phyloP scores from a whole-genome alignment of 2,888 invertebrate species.

The Bombyx huttoni region DNA sequence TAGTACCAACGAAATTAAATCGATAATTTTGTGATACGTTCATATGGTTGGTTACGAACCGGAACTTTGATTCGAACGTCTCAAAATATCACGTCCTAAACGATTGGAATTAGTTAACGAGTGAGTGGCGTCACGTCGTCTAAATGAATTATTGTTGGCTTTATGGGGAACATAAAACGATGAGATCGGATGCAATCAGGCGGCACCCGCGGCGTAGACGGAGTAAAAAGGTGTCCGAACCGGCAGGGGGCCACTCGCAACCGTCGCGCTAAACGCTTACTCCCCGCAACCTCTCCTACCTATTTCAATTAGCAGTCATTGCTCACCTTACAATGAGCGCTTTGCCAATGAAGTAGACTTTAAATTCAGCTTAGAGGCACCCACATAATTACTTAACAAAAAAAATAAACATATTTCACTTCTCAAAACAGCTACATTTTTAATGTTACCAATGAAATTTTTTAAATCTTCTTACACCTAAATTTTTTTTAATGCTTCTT shows the following conservation, averaged over 20 bases:
- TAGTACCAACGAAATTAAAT: not conserved
- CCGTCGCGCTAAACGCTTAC: conserved; percentile 57
- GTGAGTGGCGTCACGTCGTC: conserved; percentile 70
- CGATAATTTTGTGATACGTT: not conserved
- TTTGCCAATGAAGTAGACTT: not conserved
- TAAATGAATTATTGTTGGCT: conserved; percentile 73
- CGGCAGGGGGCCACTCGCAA: conserved; percentile 51
- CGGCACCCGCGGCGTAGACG: conserved; percentile 62
- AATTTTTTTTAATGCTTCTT: too few relatives aligned
- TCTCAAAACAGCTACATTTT: too few relatives aligned
- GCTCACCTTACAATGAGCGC: conserved; percentile 14
- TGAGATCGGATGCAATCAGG: conserved; percentile 70
- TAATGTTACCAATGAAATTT: too few relatives aligned
- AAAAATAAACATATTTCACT: too few relatives aligned
- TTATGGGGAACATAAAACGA: conserved; percentile 69
- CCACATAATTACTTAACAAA: too few relatives aligned
- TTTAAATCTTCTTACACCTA: too few relatives aligned
- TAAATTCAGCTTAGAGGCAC: not conserved
- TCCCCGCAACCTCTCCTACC: conserved; percentile 48
- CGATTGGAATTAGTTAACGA: conserved; percentile 60
- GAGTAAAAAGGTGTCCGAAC: conserved; percentile 64
- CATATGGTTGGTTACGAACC: conserved; percentile 9
- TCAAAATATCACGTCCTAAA: conserved; percentile 36
- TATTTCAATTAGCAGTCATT: conserved; percentile 66
- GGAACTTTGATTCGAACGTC: conserved; percentile 19